phyloP scores from a whole-genome alignment of 2,797 vertebrate genomes.

The Buphagus erythrorhynchus region DNA sequence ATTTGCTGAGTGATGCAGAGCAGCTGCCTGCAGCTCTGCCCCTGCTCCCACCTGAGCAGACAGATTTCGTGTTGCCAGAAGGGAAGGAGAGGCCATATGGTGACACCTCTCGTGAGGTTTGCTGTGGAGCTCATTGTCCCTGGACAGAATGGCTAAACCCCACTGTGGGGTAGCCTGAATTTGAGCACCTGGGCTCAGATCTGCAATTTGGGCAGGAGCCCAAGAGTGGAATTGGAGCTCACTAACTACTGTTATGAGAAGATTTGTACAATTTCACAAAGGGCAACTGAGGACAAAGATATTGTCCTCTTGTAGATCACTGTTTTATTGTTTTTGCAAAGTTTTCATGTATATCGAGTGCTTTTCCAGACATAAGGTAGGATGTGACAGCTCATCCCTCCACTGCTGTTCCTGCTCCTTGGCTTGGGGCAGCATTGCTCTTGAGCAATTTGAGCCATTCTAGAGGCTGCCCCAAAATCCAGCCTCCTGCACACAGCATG shows the following conservation, averaged over 20 bases:
- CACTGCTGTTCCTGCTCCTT: background rate
- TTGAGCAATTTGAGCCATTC: background rate
- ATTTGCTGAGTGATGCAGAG: background rate
- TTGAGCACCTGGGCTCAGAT: background rate
- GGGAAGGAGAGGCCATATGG: background rate
- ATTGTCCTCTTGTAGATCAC: background rate
- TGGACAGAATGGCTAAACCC: background rate
- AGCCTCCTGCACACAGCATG: background rate
- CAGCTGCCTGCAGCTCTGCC: background rate
- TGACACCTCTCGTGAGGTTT: fast-evolving
- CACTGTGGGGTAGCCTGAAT: background rate
- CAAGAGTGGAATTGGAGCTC: background rate
- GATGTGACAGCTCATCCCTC: background rate
- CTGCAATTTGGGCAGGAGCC: background rate
- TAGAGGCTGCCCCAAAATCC: background rate
- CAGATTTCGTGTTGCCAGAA: background rate
- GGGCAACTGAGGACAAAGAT: background rate
- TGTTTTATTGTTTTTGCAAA: background rate
- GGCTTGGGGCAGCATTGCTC: background rate
- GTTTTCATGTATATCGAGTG: fast-evolving
- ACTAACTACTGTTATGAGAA: background rate
- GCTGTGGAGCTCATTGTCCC: background rate
- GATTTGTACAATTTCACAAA: background rate
- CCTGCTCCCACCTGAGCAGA: background rate
- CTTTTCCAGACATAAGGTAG: background rate